Base-by-base conservation (phyloP, 2,888 invertebrate genomes). In the Drosophila maculinotata region DNA sequence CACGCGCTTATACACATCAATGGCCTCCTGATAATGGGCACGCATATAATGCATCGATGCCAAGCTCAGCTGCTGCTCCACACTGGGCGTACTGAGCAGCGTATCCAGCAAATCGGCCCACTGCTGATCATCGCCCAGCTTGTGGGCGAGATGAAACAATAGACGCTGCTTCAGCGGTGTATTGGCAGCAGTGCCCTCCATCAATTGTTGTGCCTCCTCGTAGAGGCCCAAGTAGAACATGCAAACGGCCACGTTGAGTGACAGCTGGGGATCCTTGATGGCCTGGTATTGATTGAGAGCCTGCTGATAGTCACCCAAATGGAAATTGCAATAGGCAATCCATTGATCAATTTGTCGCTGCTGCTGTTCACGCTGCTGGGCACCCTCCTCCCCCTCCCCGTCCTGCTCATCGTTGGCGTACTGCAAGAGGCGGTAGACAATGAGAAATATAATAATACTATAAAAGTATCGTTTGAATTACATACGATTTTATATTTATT, bases 1-100 rank as follows among this genome's bases (percentile, higher is more conserved):
- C 52, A 99, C 94, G 64, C 97, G 94, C 91, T 99, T 99, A 90
- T 99, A 99, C 70, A 99, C 97, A 90, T 99, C 99, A 67, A 99
- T 98, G 41, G 99, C 99, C 91, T 99, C 99, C 90, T 99, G 98
- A 90, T 99, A 99, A 91, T 99, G 99, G 5, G 97, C 96, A 53
- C 99, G 93, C 56, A 99, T 93, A 90, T 98, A 99, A 90, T 99
- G 99, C 76, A 99, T 96, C 0, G 99, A 97, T 1, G 99, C 99
- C 53, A 99, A 92, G 81, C 98, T 97, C 33, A 99, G 93, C 91
- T 99, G 98, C 92, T 99, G 99, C 91, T 99, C 98, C 1, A 98
- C 94, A 9, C 67, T 77, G 20, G 78, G 23, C 6, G 96, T 94
- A 87, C 98, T 97, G 56, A 96, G 95, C 31, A 99, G 92, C 31